Evolutionary conservation across 2,113 vertebrate genomes (phyloP).

Genomic region (Oreochromis niloticus): DNA sequence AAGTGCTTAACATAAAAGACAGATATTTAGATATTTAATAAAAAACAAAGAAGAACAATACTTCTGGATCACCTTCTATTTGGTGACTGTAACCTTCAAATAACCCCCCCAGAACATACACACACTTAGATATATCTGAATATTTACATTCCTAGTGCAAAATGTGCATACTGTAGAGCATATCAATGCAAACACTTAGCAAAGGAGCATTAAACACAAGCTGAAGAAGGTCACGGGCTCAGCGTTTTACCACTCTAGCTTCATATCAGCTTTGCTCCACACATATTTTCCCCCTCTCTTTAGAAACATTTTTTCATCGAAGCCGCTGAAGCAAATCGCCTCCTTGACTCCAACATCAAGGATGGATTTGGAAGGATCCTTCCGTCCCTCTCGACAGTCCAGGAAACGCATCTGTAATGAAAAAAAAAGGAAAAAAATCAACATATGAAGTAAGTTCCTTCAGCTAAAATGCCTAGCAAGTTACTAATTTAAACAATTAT

Average conservation of each 20-base stretch:
- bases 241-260: conserved; percentile 82
- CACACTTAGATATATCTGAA: background rate
- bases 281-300: conserved; percentile 87
- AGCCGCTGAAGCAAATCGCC: conserved; percentile 89
- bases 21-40: background rate
- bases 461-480: background rate
- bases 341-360: conserved; percentile 85
- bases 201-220: background rate
- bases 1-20: background rate
- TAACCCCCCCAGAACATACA: background rate
- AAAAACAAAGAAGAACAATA: background rate
- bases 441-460: background rate
- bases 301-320: conserved; percentile 92
- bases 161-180: background rate
- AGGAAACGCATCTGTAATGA: conserved; percentile 89
- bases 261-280: conserved; percentile 94
- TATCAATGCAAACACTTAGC: background rate
- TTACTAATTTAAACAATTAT: background rate
- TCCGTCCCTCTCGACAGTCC: conserved; percentile 84
- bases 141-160: background rate
- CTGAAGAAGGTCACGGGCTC: conserved; percentile 42
- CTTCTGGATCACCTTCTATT: background rate
- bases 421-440: background rate
- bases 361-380: conserved; percentile 91
- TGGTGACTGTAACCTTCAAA: background rate